Base-by-base conservation (phyloP, 2,888 invertebrate genomes). In the Calameuta pallipes region DNA sequence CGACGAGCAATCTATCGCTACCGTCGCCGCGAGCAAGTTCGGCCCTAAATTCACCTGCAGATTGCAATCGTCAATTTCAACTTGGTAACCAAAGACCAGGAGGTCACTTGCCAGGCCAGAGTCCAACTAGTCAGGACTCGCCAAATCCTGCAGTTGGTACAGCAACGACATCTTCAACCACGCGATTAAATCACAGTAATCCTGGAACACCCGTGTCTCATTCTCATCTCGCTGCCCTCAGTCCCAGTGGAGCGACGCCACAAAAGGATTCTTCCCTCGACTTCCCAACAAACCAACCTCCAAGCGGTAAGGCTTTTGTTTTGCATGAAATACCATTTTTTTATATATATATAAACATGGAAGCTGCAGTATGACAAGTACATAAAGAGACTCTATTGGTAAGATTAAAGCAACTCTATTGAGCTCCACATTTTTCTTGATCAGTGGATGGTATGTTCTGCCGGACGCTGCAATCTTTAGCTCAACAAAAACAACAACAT, bases 21-120 rank as follows among this genome's bases (percentile, higher is more conserved):
- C 95, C 96, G n/a, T 96, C 96, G 75, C 96, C 96, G 0, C 93
- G 95, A 73, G 94, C 94, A 78, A 94, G 94, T 81, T 94, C 95
- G 34, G 94, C 95, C 41, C 91, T 95, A 15, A 95, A 95, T 90
- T 95, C 96, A 41, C 96, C 95, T 3, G 94, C 94, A 11, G 95
- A 95, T 85, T 92, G 94, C 78, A 93, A 93, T 83, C 89, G 94
- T 80, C 93, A 93, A 76, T 94, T 94, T 83, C 91, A 91, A 85
- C 89, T 93, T 34, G 85, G 88, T 73, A 88, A 85, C 80, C 89
- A 89, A 13, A 75, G 79, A 37, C 73, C 76, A 30, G 78, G 77
- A 12, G 91, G 93, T 81, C 93, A 93, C 82, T 90, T 94, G 88
- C 93, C 94, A 70, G 94, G 94, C 76, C 94, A 94, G 84, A 94